These are phyloP conservation scores for Archocentrus centrarchus DNA, from an alignment of 2,113 vertebrate species.

Conservation along the genomic window DNA sequence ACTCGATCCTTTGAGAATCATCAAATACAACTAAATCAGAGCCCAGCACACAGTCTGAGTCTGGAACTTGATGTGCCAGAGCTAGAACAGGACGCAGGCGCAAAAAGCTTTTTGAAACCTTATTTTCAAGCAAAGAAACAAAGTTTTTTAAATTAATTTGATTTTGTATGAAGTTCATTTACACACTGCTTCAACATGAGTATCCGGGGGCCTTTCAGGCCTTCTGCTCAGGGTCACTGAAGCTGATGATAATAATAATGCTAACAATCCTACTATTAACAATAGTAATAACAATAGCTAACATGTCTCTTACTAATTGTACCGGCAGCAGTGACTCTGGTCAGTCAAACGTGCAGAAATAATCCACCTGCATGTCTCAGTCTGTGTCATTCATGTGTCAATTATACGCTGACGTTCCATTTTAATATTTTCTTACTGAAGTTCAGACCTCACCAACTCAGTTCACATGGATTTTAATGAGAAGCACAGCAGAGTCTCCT, in stretches of 20 bases:
- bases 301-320: background rate
- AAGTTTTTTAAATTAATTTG: background rate
- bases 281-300: background rate
- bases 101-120: background rate
- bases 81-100: background rate
- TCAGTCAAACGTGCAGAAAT: background rate
- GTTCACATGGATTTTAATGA: background rate
- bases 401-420: background rate
- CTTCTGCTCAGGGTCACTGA: too few species aligned
- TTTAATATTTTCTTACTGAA: background rate
- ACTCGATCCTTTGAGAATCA: background rate
- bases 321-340: background rate
- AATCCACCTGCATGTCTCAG: background rate
- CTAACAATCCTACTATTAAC: background rate
- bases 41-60: background rate
- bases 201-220: background rate
- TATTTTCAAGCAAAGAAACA: background rate
- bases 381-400: background rate
- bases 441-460: too few species aligned
- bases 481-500: background rate
- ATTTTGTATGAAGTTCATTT: background rate
- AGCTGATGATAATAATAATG: background rate
- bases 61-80: background rate
- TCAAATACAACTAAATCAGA: background rate
- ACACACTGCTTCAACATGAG: background rate